Conservation (phyloP, 2,888 invertebrate species). For the Gryllus longicercus region DNA sequence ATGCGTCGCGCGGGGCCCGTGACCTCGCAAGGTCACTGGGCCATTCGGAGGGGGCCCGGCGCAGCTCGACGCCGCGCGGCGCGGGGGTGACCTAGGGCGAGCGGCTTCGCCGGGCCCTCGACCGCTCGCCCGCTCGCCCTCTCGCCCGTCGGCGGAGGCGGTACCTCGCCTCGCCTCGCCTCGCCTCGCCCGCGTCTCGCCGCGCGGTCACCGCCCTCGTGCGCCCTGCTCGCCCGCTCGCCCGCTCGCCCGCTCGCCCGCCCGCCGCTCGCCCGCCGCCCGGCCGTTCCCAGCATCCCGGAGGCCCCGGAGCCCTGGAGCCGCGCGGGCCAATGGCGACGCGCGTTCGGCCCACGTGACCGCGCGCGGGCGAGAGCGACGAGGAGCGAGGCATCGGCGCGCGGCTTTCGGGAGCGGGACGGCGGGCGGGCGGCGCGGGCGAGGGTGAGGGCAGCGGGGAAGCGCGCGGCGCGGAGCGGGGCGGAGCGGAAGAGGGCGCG, state of each 20-base stretch:
- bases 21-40: slow-evolving; percentile 26
- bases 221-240: slow-evolving; percentile 24
- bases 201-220: neutral
- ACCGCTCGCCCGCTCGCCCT: too few species aligned
- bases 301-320: slow-evolving; percentile 5
- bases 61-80: neutral
- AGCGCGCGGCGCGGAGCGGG: neutral
- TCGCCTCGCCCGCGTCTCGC: slow-evolving; percentile 1
- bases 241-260: too few species aligned
- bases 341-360: slow-evolving; percentile 8
- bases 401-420: slow-evolving; percentile 12
- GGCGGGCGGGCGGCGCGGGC: slow-evolving; percentile 18
- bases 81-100: too few species aligned
- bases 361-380: neutral
- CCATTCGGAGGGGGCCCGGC: neutral
- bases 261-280: neutral
- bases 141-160: slow-evolving; percentile 17
- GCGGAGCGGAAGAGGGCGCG: neutral
- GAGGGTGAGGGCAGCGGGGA: neutral
- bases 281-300: neutral
- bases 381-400: slow-evolving; percentile 3
- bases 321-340: neutral
- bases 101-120: too few species aligned
- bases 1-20: neutral
- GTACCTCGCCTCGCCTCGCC: neutral